A percentile compares a stretch with the other conserved stretches of the same genome.
Conservation (phyloP, 1,140 invertebrate species). For the Caenorhabditis remanei region DNA sequence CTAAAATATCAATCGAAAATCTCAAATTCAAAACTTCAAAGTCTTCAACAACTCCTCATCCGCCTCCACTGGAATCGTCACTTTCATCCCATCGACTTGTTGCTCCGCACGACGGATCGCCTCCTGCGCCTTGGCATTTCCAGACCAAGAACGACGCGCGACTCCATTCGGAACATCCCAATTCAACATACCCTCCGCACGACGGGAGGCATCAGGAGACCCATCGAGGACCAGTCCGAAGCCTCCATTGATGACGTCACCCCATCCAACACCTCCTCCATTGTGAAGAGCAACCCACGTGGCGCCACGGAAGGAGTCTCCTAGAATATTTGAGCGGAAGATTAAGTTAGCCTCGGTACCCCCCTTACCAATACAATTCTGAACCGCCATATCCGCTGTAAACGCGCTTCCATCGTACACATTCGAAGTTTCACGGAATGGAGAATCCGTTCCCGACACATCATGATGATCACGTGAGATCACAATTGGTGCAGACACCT, state of each 20-base stretch:
- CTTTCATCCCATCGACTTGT: slow-evolving; percentile 64
- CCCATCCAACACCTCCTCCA: slow-evolving; percentile 84
- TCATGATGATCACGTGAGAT: slow-evolving; percentile 84
- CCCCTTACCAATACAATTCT: slow-evolving; percentile 83
- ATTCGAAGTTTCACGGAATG: slow-evolving; percentile 82
- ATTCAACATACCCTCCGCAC: slow-evolving; percentile 80
- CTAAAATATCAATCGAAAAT: no score
- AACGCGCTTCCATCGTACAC: slow-evolving; percentile 83
- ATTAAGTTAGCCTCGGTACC: no score
- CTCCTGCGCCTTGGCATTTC: slow-evolving; percentile 72
- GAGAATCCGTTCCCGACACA: slow-evolving; percentile 82
- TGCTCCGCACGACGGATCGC: slow-evolving; percentile 73
- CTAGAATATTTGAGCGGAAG: no score
- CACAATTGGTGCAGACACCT: slow-evolving; percentile 80
- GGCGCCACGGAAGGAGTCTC: slow-evolving; percentile 81
- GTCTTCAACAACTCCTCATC: slow-evolving; percentile 66
- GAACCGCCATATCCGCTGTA: slow-evolving; percentile 84
- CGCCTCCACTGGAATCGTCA: slow-evolving; percentile 71
- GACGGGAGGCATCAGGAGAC: slow-evolving; percentile 79
- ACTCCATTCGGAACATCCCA: slow-evolving; percentile 85
- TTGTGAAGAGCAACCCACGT: slow-evolving; percentile 85
- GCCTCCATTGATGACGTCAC: slow-evolving; percentile 84
- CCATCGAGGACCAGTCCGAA: slow-evolving; percentile 84
- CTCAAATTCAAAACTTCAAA: slow-evolving; percentile 5
- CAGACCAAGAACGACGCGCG: slow-evolving; percentile 73